Percentiles rank a stretch among this genome's conserved stretches.
phyloP scores from a whole-genome alignment of 2,888 invertebrate genomes.

The Hirtodrosophila trivittata region DNA sequence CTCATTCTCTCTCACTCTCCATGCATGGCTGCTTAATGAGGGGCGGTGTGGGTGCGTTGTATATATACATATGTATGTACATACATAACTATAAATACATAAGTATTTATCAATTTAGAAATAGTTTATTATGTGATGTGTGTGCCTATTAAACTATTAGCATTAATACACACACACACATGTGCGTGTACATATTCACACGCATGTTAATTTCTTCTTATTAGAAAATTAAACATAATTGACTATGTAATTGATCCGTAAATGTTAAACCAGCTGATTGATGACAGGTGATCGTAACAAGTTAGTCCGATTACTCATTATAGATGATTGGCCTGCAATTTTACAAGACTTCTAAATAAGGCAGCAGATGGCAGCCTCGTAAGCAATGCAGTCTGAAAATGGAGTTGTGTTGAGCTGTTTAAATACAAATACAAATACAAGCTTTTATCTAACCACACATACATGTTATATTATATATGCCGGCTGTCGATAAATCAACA shows the following conservation, averaged over 20 bases:
- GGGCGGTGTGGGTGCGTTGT: slow-evolving; percentile 14
- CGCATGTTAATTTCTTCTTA: slow-evolving; percentile 32
- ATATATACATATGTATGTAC: background rate
- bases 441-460: slow-evolving; percentile 31
- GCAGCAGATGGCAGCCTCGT: slow-evolving; percentile 39
- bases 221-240: slow-evolving; percentile 37
- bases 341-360: slow-evolving; percentile 42
- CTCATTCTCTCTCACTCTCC: background rate
- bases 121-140: slow-evolving; percentile 8
- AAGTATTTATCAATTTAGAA: background rate
- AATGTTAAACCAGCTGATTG: slow-evolving; percentile 30
- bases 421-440: slow-evolving; percentile 14
- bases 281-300: background rate
- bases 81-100: background rate
- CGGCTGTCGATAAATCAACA: slow-evolving; percentile 57
- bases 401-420: slow-evolving; percentile 35
- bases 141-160: slow-evolving; percentile 32
- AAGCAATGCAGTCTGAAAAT: slow-evolving; percentile 26
- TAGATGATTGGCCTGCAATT: too few species aligned
- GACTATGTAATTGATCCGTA: slow-evolving; percentile 34
- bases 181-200: slow-evolving; percentile 7
- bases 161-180: slow-evolving; percentile 8
- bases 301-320: slow-evolving; percentile 4
- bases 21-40: slow-evolving; percentile 30
- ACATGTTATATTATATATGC: slow-evolving; percentile 5